Evolutionary conservation across 2,113 vertebrate genomes (phyloP), one percentile per base, ranked within the genome.

Genomic region (Nicator chloris): DNA sequence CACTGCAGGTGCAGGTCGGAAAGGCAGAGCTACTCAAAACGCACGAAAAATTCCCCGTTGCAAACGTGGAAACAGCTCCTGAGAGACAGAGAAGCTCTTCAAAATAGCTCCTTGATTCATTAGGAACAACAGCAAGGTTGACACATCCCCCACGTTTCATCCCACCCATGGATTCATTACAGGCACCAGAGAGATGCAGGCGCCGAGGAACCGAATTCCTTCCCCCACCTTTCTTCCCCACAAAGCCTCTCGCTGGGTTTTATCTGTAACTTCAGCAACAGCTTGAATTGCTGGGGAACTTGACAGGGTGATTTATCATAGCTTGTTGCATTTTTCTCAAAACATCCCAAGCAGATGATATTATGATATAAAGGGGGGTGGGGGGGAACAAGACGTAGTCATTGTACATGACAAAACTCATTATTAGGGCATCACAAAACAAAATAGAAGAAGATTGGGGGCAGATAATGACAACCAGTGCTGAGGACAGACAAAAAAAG

Each of bases 261-360:
- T 86, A 88, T 83, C 93, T 53, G 51, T 83, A 88, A 83, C 94
- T 97, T 96, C 85, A 93, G 90, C 90, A 95, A 75, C 92, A 95
- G 93, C 92, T 94, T 96, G 93, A 93, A 86, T 92, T 95, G 40
- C 88, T 31, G 71, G 39, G 72, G 47, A 88, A 39, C 87, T 92
- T 97, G 96, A 97, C 94, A 96, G 78, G 92, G 93, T 93, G 94
- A 97, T 96, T 96, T 96, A 97, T 96, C 93, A 94, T 77, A 68
- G 88, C 93, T 96, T 90, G 93, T 94, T 96, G 96, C 82, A 53
- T 96, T 93, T 93, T 90, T 66, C 95, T 94, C 76, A 37, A 60
- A 93, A 94, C 85, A 81, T 90, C 90, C 92, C 82, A 53, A 96
- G 79, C 90, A 95, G 93, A 90, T 86, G 92, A 97, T 96, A 85